phyloP scores from a whole-genome alignment of 2,113 vertebrate genomes.

The Butorides virescens region DNA sequence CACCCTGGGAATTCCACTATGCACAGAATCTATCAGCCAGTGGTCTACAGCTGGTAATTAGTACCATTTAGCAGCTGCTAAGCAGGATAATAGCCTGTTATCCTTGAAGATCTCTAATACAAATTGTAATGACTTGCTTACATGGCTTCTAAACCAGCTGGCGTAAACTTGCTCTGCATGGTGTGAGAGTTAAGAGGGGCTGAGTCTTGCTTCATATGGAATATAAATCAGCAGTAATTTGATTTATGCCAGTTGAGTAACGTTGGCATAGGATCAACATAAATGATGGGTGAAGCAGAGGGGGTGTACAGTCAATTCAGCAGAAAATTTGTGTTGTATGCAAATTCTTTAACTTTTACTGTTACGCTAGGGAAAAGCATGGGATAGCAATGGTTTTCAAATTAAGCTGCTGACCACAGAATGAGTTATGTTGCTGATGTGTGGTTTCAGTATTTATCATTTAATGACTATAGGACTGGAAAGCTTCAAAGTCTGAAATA shows the following conservation, averaged over 20 bases:
- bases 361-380: neutral
- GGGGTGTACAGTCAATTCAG: neutral
- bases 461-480: neutral
- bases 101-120: neutral
- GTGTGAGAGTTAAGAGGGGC: neutral
- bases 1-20: neutral
- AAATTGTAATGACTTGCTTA: neutral
- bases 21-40: neutral
- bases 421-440: neutral
- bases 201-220: neutral
- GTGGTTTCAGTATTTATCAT: neutral
- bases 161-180: neutral
- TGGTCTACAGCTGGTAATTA: slow-evolving; percentile 25
- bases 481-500: neutral
- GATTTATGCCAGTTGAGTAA: slow-evolving; percentile 25
- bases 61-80: slow-evolving; percentile 25
- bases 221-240: slow-evolving; percentile 3
- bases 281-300: neutral
- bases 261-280: neutral
- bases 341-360: neutral
- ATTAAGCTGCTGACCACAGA: neutral
- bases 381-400: neutral
- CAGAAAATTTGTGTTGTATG: neutral
- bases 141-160: neutral
- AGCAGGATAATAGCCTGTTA: neutral